These are phyloP conservation scores for Coreius guichenoti DNA, from an alignment of 2,797 vertebrate genomes.

Conservation along the genomic window DNA sequence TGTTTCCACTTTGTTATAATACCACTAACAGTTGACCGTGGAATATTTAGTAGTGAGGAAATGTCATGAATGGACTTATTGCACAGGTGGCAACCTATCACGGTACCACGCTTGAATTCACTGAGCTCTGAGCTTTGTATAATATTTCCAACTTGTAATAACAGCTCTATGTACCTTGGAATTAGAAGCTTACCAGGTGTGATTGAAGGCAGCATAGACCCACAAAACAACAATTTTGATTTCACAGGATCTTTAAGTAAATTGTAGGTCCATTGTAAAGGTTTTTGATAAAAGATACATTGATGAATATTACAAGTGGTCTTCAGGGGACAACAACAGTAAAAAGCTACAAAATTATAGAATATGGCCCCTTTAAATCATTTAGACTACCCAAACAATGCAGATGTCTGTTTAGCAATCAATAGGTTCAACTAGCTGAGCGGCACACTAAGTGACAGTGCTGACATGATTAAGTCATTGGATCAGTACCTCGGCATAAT, in stretches of 20 bases:
- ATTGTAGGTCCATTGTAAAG: neutral
- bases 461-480: slow-evolving; percentile 63
- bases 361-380: neutral
- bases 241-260: neutral
- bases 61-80: too few species aligned
- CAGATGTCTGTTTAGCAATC: slow-evolving; percentile 45
- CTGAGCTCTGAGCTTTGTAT: too few species aligned
- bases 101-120: too few species aligned
- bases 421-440: slow-evolving; percentile 32
- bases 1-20: too few species aligned
- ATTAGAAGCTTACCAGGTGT: neutral
- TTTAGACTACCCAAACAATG: slow-evolving; percentile 19
- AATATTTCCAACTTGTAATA: neutral
- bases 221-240: neutral
- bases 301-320: neutral
- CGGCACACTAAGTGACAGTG: slow-evolving; percentile 54
- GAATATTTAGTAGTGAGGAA: too few species aligned
- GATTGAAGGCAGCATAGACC: neutral
- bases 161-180: neutral
- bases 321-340: neutral
- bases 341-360: neutral
- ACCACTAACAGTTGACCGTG: too few species aligned
- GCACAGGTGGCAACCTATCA: too few species aligned
- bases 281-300: neutral
- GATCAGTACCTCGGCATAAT: slow-evolving; percentile 65